phyloP scores from a whole-genome alignment of 2,797 vertebrate genomes.

The Thalassophryne amazonica region DNA sequence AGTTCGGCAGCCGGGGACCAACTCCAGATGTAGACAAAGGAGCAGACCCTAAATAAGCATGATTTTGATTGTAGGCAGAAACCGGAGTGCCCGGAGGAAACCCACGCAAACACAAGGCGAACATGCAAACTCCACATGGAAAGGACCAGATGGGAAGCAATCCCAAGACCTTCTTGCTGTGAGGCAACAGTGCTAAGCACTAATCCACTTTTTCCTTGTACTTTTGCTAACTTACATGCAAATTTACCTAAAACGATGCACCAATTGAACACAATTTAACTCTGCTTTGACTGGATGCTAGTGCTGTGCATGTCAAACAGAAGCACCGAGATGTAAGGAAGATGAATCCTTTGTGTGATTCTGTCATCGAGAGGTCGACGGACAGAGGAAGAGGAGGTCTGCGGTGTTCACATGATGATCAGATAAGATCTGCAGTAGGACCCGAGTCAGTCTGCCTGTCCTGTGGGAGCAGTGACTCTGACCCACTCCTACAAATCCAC shows the following conservation, averaged over 20 bases:
- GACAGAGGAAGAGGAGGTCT: conserved; percentile 39
- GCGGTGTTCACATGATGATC: conserved; percentile 62
- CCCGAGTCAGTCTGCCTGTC: conserved; percentile 50
- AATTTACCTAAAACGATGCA: conserved; percentile 76
- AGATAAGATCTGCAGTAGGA: conserved; percentile 72
- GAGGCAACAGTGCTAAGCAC: too few species aligned
- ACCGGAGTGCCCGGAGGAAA: too few species aligned
- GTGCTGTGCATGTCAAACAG: conserved; percentile 42
- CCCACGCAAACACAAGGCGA: too few species aligned
- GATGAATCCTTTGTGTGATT: conserved; percentile 56
- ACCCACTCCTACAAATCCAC: conserved; percentile 47
- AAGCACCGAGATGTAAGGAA: conserved; percentile 40
- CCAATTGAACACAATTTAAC: conserved; percentile 80
- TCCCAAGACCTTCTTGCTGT: too few species aligned
- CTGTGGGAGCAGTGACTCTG: conserved; percentile 68
- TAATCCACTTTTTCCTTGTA: too few species aligned
- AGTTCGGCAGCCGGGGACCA: too few species aligned
- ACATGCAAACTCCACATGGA: too few species aligned
- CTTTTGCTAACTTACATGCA: conserved; percentile 79
- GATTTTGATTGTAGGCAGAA: too few species aligned
- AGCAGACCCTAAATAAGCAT: too few species aligned
- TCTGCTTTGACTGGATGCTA: conserved; percentile 72
- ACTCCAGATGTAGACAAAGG: too few species aligned
- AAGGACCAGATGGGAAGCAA: too few species aligned
- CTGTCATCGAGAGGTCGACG: conserved; percentile 34